Percentiles rank a stretch among this genome's conserved stretches.
Conservation (phyloP, 2,888 invertebrate genomes). For the Anagyrus pseudococci region DNA sequence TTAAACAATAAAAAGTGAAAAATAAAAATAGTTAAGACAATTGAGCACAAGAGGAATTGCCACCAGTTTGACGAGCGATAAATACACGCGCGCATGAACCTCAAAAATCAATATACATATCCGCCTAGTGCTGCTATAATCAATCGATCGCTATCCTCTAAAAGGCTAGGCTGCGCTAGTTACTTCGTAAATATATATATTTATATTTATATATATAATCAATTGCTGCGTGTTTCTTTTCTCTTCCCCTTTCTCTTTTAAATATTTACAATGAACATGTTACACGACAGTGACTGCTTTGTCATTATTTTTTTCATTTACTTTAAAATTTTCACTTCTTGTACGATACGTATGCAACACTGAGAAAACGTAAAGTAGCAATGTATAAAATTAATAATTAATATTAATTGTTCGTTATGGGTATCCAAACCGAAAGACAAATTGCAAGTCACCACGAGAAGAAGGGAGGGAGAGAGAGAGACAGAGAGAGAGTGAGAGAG, state of each 20-base stretch:
- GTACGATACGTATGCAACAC: constrained; percentile 40
- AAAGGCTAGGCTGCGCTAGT: constrained; percentile 39
- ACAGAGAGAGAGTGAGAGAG: constrained; percentile 11
- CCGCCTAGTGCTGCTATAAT: constrained; percentile 37
- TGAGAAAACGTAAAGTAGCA: constrained; percentile 38
- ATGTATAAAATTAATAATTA: constrained; percentile 34
- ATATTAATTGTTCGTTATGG: constrained; percentile 22
- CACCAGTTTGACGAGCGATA: constrained; percentile 35
- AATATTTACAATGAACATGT: constrained; percentile 38
- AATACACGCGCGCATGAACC: constrained; percentile 29
- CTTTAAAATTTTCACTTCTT: constrained; percentile 21
- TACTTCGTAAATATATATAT: constrained; percentile 38
- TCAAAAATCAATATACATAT: constrained; percentile 40
- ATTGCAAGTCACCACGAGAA: constrained; percentile 27
- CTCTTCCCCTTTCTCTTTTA: no score
- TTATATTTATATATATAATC: constrained; percentile 32
- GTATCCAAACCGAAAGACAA: constrained; percentile 35
- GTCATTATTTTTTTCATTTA: constrained; percentile 33
- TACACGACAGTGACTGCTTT: constrained; percentile 37
- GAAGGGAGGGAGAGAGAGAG: constrained; percentile 20
- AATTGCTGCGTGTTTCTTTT: constrained; percentile 39
- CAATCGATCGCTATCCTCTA: constrained; percentile 37
- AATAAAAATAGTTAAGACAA: constrained; percentile 23
- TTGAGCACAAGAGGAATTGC: constrained; percentile 39
- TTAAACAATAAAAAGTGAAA: constrained; percentile 20